A percentile compares a stretch with the other conserved stretches of the same genome.
Evolutionary conservation across 2,888 invertebrate species (phyloP).

Genomic region (Slavum lentiscoides): DNA sequence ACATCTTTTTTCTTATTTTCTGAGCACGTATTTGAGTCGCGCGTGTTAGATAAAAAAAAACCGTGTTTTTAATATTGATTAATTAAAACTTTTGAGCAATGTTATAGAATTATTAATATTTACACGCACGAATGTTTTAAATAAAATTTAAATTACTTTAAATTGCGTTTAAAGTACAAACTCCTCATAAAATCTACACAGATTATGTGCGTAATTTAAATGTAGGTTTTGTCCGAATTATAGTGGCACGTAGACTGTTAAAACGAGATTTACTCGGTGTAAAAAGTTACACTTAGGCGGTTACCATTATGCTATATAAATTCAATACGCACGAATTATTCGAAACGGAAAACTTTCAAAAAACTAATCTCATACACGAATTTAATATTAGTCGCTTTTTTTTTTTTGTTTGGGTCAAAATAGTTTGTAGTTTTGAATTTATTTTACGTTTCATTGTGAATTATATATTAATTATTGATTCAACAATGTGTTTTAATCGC

Average conservation of each 20-base stretch:
- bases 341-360: not conserved
- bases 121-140: not conserved
- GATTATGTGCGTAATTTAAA: constrained; percentile 21
- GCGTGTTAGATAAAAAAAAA: no score
- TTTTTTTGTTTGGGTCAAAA: not conserved
- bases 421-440: not conserved
- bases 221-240: not conserved
- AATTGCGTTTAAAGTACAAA: not conserved
- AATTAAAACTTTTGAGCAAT: no score
- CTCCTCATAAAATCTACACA: not conserved
- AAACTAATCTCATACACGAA: not conserved
- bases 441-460: not conserved
- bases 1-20: no score
- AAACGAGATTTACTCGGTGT: constrained; percentile 14
- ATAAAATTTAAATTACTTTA: constrained; percentile 7
- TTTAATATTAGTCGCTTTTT: not conserved
- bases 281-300: not conserved
- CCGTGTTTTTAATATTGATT: no score
- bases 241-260: not conserved
- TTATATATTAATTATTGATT: no score
- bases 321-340: not conserved
- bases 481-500: no score
- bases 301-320: not conserved
- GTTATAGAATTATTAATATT: not conserved
- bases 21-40: no score